A percentile compares a stretch with the other conserved stretches of the same genome.
Evolutionary conservation across 2,797 vertebrate genomes (phyloP).

Genomic region (Mallotus villosus): DNA sequence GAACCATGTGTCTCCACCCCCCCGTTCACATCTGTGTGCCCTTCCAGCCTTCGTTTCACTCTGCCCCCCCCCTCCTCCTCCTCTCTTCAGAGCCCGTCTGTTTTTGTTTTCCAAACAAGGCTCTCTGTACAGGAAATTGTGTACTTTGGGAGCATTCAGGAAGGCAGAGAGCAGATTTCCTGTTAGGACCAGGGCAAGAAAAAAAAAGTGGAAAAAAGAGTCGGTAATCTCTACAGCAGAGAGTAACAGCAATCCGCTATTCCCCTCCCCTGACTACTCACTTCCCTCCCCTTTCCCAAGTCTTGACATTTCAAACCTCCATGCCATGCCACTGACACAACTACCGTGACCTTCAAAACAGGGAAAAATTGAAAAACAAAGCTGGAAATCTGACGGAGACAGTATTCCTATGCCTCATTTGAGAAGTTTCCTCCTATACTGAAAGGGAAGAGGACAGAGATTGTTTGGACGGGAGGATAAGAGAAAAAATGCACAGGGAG

Average conservation of each 20-base stretch:
- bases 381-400: constrained; percentile 17
- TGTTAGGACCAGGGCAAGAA: constrained; percentile 53
- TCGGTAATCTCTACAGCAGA: constrained; percentile 48
- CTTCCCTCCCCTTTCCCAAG: constrained; percentile 57
- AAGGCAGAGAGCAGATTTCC: constrained; percentile 75
- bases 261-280: constrained; percentile 55
- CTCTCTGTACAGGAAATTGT: constrained; percentile 80
- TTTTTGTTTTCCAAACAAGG: constrained; percentile 79
- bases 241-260: constrained; percentile 70
- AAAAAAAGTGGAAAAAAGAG: constrained; percentile 36
- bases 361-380: constrained; percentile 11
- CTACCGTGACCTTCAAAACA: constrained; percentile 26
- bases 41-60: constrained; percentile 61
- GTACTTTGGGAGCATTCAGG: constrained; percentile 81
- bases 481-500: constrained; percentile 57
- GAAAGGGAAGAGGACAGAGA: constrained; percentile 56
- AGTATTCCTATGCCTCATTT: constrained; percentile 26
- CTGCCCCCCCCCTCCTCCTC: constrained; percentile 65
- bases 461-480: constrained; percentile 73
- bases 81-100: constrained; percentile 72
- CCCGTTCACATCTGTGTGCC: constrained; percentile 73
- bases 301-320: constrained; percentile 55
- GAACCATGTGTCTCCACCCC: constrained; percentile 67
- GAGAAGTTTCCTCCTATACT: constrained; percentile 35
- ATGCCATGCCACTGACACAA: constrained; percentile 45